A percentile compares a stretch with the other conserved stretches of the same genome.
phyloP scores from a whole-genome alignment of 2,888 invertebrate genomes.

The Drosophila quinaria region DNA sequence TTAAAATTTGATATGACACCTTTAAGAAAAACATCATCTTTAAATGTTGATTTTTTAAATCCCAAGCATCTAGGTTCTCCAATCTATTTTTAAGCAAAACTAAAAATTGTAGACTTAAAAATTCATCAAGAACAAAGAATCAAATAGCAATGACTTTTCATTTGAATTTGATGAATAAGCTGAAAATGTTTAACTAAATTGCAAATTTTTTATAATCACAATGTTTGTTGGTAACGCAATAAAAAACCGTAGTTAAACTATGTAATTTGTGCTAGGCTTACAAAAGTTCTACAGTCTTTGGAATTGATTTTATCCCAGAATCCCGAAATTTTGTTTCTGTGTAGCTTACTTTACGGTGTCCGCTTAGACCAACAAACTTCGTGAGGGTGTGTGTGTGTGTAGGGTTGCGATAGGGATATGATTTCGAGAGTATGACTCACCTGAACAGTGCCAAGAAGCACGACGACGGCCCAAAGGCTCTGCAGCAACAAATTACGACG shows the following conservation, averaged over 20 bases:
- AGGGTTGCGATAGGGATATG: constrained; percentile 28
- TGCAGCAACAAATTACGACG: constrained; percentile 80
- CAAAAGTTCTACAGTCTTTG: neutral
- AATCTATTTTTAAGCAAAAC: too few species aligned
- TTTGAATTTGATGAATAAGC: neutral
- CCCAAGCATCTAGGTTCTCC: neutral
- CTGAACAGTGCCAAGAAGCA: constrained; percentile 75
- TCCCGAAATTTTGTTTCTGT: neutral
- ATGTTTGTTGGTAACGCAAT: neutral
- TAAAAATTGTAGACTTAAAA: neutral
- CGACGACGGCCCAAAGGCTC: constrained; percentile 71
- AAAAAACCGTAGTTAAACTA: neutral
- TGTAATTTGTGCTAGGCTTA: neutral
- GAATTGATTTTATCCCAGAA: neutral
- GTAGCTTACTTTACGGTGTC: constrained; percentile 63
- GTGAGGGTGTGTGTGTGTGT: constrained; percentile 15
- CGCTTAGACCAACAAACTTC: constrained; percentile 41
- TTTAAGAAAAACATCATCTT: neutral
- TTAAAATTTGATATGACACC: neutral
- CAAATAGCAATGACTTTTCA: neutral
- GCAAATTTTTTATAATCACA: neutral
- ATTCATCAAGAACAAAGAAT: neutral
- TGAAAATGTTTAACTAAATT: neutral
- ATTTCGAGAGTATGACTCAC: constrained; percentile 68
- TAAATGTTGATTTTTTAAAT: neutral